phyloP scores from a whole-genome alignment of 2,113 vertebrate genomes.

The Erpornis zantholeuca region DNA sequence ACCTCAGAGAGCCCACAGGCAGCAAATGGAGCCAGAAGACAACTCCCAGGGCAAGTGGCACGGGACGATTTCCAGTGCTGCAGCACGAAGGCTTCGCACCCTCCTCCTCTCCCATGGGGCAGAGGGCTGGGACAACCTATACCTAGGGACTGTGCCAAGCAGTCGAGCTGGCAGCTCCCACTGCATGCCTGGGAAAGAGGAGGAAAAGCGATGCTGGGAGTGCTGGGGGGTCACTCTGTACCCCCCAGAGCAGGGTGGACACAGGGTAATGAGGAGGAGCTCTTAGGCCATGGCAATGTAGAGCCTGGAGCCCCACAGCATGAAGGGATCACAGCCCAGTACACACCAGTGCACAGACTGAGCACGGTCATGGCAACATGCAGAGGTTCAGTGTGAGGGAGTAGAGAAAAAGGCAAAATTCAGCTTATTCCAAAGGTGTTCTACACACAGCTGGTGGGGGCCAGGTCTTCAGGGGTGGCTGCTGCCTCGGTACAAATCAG shows the following conservation, averaged over 20 bases:
- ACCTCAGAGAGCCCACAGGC: neutral
- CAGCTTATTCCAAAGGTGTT: constrained; percentile 34
- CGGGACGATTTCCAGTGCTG: neutral
- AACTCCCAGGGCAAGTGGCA: neutral
- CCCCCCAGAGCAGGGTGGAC: neutral
- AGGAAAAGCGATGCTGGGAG: neutral
- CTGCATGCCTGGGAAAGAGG: neutral
- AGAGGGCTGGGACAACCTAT: neutral
- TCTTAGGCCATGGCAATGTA: neutral
- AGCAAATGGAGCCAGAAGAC: neutral
- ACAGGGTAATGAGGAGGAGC: neutral
- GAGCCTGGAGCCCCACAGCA: neutral
- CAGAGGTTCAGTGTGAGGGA: neutral
- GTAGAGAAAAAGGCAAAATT: constrained; percentile 49
- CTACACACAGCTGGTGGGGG: neutral
- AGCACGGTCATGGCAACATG: neutral
- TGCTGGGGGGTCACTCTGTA: neutral
- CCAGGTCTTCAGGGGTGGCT: neutral
- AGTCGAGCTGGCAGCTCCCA: neutral
- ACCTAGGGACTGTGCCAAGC: neutral
- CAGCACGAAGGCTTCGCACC: accelerated
- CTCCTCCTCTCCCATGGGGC: neutral
- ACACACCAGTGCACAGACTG: neutral
- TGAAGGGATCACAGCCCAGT: neutral
- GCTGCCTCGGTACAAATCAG: constrained; percentile 1